Evolutionary conservation across 2,797 vertebrate species (phyloP), one percentile per base, ranked within the genome.

Genomic region (Microctenopoma stevenorrisi): DNA sequence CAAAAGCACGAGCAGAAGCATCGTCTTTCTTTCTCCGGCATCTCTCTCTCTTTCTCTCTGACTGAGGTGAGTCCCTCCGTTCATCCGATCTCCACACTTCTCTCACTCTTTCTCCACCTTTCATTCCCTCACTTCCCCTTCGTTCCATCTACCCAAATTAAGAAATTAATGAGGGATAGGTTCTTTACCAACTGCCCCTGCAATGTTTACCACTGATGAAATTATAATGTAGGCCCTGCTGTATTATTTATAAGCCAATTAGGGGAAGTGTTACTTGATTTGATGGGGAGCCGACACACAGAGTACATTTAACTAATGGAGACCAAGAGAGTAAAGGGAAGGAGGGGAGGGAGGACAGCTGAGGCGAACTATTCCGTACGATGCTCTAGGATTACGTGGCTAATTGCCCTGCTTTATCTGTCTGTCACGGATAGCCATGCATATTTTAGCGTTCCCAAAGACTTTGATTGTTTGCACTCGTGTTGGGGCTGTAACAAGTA

Each of bases 261-360:
- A 99, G 98, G 96, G 95, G 95, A 98, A 99, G 97, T 99, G 97
- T 99, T 98, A 96, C 97, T 97, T 98, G 97, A 98, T 98, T 98
- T 98, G 98, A 98, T 98, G 96, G 96, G 96, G 94, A 96, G 96
- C 95, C 95, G 95, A 96, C 95, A 96, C 96, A 96, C 96, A 96
- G 96, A 97, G 97, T 95, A 96, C 97, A 98, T 98, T 98, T 99
- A 98, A 97, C 98, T 99, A 98, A 98, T 98, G 96, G 96, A 97
- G 96, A 97, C 94, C 95, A 94, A 94, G 92, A 91, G 96, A 93
- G 92, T 88, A 87, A 90, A 88, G 81, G 50, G 86, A 90, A 80
- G 83, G 82, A 86, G 86, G 90, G 84, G 87, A 79, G 86, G 81
- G 91, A 83, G 91, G 93, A 90, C 90, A 92, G 91, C 88, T 81